These are phyloP conservation scores for Hydra vulgaris DNA, from an alignment of 30 jellyfish, hydroid and myxozoan species.

Conservation along the genomic window DNA sequence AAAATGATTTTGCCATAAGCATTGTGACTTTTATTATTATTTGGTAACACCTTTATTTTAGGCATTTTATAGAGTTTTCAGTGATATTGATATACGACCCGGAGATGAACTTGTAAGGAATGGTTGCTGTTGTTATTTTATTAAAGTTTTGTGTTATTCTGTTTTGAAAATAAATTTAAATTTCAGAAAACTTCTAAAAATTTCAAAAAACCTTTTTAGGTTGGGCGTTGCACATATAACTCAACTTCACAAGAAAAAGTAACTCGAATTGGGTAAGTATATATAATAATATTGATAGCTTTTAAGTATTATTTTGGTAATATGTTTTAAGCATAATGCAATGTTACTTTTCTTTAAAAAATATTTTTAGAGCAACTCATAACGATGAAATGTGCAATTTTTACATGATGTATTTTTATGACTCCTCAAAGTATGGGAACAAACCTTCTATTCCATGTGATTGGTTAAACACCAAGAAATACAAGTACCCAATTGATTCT, in stretches of 20 bases:
- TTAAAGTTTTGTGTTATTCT: neutral
- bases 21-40: no score
- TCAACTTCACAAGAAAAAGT: constrained; percentile 48
- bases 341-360: no score
- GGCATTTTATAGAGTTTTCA: constrained; percentile 65
- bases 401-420: constrained; percentile 90
- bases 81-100: constrained; percentile 31
- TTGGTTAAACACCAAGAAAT: neutral
- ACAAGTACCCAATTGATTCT: constrained; percentile 17
- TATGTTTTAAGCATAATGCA: no score
- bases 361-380: constrained; percentile 83
- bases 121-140: neutral
- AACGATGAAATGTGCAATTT: constrained; percentile 95
- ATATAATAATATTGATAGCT: neutral
- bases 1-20: no score
- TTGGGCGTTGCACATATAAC: constrained; percentile 78
- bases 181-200: no score
- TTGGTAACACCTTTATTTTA: neutral
- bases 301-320: no score
- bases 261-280: constrained; percentile 78
- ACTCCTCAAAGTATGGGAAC: constrained; percentile 31
- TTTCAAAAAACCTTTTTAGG: no score
- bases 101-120: constrained; percentile 70
- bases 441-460: constrained; percentile 22
- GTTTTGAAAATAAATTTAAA: neutral